phyloP scores from a whole-genome alignment of 1,140 invertebrate species.

The Nebria ingens region DNA sequence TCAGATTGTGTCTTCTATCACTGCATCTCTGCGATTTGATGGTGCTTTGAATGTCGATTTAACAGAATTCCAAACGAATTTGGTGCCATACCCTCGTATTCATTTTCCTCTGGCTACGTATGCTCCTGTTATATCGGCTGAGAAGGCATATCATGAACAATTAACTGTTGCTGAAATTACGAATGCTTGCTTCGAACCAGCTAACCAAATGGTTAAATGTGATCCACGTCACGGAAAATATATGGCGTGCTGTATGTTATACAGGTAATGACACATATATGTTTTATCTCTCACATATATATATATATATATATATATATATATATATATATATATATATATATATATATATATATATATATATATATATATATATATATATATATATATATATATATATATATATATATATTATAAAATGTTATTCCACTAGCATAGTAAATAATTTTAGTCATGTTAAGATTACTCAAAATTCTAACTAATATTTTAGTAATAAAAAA shows the following conservation, averaged over 20 bases:
- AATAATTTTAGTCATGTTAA: no score
- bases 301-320: no score
- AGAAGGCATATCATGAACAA: constrained; percentile 75
- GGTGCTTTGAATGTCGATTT: constrained; percentile 81
- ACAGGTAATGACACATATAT: constrained; percentile 43
- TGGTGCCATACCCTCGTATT: constrained; percentile 73
- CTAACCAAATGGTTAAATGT: constrained; percentile 81
- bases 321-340: no score
- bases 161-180: constrained; percentile 69
- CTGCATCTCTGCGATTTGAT: constrained; percentile 76
- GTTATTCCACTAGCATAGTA: no score
- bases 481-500: background rate
- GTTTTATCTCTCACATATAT: no score
- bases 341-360: no score
- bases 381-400: no score
- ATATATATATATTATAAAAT: no score
- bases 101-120: constrained; percentile 72
- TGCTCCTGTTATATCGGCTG: constrained; percentile 65
- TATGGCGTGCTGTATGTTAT: constrained; percentile 82
- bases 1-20: constrained; percentile 75
- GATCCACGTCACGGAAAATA: constrained; percentile 70
- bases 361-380: no score
- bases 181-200: constrained; percentile 70
- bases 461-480: background rate
- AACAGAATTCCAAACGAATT: constrained; percentile 82